Evolutionary conservation across 2,113 vertebrate genomes (phyloP), one percentile per base, ranked within the genome.

Genomic region (Notiomystis cincta): DNA sequence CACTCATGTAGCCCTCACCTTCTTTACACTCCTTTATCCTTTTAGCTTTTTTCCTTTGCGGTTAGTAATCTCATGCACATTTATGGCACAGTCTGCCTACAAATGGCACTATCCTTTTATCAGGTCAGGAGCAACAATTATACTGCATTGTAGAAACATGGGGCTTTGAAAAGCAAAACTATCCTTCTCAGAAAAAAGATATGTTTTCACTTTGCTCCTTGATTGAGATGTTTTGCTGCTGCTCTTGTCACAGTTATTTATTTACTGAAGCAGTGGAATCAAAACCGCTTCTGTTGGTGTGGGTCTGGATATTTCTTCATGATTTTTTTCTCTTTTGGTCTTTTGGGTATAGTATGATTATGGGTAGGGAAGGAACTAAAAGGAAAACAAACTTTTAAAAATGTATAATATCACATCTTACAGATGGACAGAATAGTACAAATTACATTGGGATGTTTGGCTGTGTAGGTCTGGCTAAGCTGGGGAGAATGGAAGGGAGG

Each of bases 151-250:
- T 60, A 42, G 62, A 64, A 94, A 83, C 10, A 8, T 5, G 11
- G 19, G 37, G 3, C 18, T 83, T 86, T 4, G 3, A 37, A 80
- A 82, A 80, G 15, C 42, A 50, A 69, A 82, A 18, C 8, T 50
- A 54, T 23, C 25, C 23, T 7, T 62, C 13, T 30, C 44, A 78
- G 42, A 73, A 19, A 44, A 57, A 50, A 58, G 24, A 13, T 14
- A 25, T 0, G 7, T 40, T 19, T 66, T 53, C 8, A 2, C 1
- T 47, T 69, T 47, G 1, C 45, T 53, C 21, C 38, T 61, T 31
- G 21, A 22, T 3, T 35, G 27, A 65, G 38, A 48, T 76, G 6
- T 70, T 81, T 66, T 72, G 15, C 58, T 60, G 17, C 37, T 44
- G 9, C 40, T 73, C 7, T 51, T 91, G 69, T 25, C 14, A 18